phyloP scores from a whole-genome alignment of 2,888 invertebrate genomes.

The Aquatica leii region DNA sequence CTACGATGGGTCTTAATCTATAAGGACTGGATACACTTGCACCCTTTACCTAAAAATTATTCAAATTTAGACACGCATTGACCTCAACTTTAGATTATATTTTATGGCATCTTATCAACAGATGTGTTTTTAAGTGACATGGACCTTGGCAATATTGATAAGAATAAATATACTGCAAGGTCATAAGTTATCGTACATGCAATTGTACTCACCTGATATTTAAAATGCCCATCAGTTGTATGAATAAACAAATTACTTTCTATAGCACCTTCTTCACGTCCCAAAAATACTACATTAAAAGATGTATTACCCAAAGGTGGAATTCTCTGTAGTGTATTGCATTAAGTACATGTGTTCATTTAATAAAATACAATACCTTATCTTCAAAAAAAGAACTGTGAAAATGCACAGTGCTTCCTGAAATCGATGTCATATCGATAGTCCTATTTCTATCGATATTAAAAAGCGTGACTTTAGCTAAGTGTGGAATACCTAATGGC shows the following conservation, averaged over 20 bases:
- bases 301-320: conserved; percentile 92
- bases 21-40: conserved; percentile 90
- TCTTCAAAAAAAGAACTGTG: conserved; percentile 97
- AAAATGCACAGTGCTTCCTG: conserved; percentile 93
- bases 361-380: conserved; percentile 85
- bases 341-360: background rate
- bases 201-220: conserved; percentile 79
- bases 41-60: conserved; percentile 75
- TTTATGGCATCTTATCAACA: too few species aligned
- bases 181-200: too few species aligned
- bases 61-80: too few species aligned
- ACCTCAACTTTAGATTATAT: too few species aligned
- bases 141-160: conserved; percentile 19
- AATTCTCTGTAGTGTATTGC: conserved; percentile 70
- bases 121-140: too few species aligned
- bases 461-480: conserved; percentile 85
- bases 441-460: conserved; percentile 88
- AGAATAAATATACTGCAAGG: conserved; percentile 16
- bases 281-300: conserved; percentile 95
- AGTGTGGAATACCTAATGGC: conserved; percentile 87
- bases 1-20: conserved; percentile 88
- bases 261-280: conserved; percentile 87
- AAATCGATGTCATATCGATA: conserved; percentile 91
- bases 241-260: conserved; percentile 91
- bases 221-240: conserved; percentile 91